These are phyloP conservation scores for Rissa tridactyla DNA, from an alignment of 2,113 vertebrate species.

Conservation along the genomic window DNA sequence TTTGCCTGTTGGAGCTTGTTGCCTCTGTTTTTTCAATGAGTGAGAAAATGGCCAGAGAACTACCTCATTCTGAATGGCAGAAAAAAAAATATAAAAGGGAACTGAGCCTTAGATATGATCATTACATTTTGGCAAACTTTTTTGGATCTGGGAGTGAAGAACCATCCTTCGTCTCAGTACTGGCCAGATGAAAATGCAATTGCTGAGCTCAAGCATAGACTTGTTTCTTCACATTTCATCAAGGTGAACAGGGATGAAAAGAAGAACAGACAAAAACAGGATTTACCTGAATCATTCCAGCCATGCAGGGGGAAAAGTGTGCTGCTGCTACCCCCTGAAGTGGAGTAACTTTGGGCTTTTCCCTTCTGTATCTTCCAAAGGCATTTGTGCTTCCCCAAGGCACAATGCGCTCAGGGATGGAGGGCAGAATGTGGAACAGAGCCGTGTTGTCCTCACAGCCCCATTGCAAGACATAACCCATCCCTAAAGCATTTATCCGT, in stretches of 20 bases:
- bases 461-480: neutral
- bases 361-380: neutral
- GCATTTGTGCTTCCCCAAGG: neutral
- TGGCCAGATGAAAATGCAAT: neutral
- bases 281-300: neutral
- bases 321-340: neutral
- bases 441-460: accelerated
- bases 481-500: neutral
- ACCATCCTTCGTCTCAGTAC: neutral
- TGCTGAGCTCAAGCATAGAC: neutral
- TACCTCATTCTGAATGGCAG: neutral
- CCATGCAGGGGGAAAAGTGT: neutral
- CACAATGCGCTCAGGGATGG: accelerated
- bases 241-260: neutral
- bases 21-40: neutral
- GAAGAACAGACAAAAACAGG: neutral
- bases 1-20: neutral
- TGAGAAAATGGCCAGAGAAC: neutral
- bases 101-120: neutral
- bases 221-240: neutral
- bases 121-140: neutral
- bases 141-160: neutral
- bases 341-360: neutral
- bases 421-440: neutral
- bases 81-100: neutral